phyloP scores from a whole-genome alignment of 1,140 invertebrate species.

The Drosophila tani region DNA sequence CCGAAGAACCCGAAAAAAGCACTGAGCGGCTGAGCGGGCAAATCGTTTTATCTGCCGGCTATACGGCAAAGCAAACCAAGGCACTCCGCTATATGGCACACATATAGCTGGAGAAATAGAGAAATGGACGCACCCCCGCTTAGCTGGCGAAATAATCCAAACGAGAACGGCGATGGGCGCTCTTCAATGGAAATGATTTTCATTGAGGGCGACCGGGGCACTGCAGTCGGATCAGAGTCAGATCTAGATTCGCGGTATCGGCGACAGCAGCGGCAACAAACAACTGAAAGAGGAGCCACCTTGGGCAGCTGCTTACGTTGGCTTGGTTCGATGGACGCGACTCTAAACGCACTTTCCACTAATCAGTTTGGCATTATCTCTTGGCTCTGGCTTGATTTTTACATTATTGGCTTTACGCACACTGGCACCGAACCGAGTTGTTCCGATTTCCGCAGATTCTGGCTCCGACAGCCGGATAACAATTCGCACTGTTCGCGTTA shows the following conservation, averaged over 20 bases:
- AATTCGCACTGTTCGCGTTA: slow-evolving; percentile 47
- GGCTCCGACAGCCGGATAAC: slow-evolving; percentile 33
- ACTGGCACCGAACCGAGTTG: not conserved
- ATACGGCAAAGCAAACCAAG: slow-evolving; percentile 9
- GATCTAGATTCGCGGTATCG: slow-evolving; percentile 16
- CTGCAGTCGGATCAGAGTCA: slow-evolving; percentile 27
- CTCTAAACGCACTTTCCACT: slow-evolving; percentile 21
- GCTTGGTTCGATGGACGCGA: slow-evolving; percentile 5
- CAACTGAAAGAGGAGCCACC: slow-evolving; percentile 19
- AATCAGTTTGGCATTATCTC: slow-evolving; percentile 20
- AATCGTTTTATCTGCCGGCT: slow-evolving; percentile 71
- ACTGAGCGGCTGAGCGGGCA: slow-evolving; percentile 39
- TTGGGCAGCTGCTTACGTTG: slow-evolving; percentile 44
- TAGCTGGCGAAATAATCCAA: slow-evolving; percentile 60
- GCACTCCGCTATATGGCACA: slow-evolving; percentile 12
- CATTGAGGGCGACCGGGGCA: slow-evolving; percentile 38
- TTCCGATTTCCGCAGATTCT: slow-evolving; percentile 17
- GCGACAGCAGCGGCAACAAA: slow-evolving; percentile 59
- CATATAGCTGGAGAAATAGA: slow-evolving; percentile 23
- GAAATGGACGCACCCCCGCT: slow-evolving; percentile 27
- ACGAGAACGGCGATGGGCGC: slow-evolving; percentile 47
- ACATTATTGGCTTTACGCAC: slow-evolving; percentile 9
- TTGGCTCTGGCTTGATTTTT: not conserved
- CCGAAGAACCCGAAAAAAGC: slow-evolving; percentile 46
- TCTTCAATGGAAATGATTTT: slow-evolving; percentile 60